A percentile compares a stretch with the other conserved stretches of the same genome.
These are phyloP conservation scores for Hydrolagus colliei DNA, from an alignment of 2,797 vertebrate species.

Conservation along the genomic window DNA sequence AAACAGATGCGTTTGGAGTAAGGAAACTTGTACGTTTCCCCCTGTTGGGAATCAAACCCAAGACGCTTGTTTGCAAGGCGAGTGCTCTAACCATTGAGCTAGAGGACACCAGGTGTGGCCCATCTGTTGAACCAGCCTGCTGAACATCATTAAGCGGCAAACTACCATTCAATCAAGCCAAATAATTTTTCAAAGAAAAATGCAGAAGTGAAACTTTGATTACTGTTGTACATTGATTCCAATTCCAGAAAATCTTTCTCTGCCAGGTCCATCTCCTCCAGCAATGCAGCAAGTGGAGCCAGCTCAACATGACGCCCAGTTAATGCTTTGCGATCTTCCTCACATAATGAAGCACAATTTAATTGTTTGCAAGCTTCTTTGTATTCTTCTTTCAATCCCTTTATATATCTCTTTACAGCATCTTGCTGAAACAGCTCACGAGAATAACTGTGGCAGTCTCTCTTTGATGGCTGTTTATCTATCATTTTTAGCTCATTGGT, in stretches of 20 bases:
- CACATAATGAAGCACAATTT: constrained; percentile 48
- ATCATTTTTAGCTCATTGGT: not conserved
- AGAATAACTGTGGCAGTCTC: constrained; percentile 44
- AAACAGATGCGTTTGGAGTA: no score
- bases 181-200: not conserved
- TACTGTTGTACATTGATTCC: constrained; percentile 39
- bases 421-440: constrained; percentile 55
- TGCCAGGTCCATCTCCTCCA: constrained; percentile 52
- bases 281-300: constrained; percentile 52
- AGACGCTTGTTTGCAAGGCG: no score
- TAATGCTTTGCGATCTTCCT: constrained; percentile 55
- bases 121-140: no score
- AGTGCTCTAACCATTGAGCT: no score
- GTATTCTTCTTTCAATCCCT: constrained; percentile 59
- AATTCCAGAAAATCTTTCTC: constrained; percentile 66
- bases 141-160: not conserved
- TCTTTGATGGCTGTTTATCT: constrained; percentile 34
- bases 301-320: constrained; percentile 54
- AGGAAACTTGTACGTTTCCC: no score
- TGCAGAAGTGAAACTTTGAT: not conserved
- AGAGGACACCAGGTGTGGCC: no score
- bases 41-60: no score
- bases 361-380: constrained; percentile 47
- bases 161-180: not conserved
- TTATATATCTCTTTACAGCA: constrained; percentile 62